Evolutionary conservation across 2,888 invertebrate genomes (phyloP).

Genomic region (Andrena praecox): DNA sequence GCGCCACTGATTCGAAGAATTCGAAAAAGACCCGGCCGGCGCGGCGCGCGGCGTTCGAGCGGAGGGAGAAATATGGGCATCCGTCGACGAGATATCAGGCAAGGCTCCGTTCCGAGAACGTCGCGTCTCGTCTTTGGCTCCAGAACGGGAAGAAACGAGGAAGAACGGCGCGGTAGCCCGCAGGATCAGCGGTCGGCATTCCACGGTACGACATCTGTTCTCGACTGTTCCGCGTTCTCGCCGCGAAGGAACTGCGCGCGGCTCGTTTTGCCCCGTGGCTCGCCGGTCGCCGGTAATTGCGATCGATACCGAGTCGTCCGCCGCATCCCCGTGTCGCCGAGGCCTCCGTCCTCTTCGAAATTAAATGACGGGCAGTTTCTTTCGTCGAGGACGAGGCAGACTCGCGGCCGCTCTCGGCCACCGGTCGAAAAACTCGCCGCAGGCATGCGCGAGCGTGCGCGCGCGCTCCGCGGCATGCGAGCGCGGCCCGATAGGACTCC

Average conservation of each 20-base stretch:
- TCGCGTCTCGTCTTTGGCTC: constrained; percentile 38
- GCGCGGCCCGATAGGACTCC: constrained; percentile 26
- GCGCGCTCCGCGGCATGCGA: constrained; percentile 30
- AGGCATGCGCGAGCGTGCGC: constrained; percentile 27
- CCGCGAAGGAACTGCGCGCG: constrained; percentile 49
- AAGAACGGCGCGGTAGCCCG: constrained; percentile 62
- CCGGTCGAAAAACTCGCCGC: constrained; percentile 44
- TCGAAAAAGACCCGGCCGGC: neutral
- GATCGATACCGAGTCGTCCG: constrained; percentile 69
- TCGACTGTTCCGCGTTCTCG: constrained; percentile 81
- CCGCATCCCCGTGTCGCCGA: constrained; percentile 49
- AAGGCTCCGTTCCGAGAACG: constrained; percentile 58
- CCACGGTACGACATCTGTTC: constrained; percentile 80
- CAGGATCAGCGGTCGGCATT: constrained; percentile 72
- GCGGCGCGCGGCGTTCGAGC: constrained; percentile 28
- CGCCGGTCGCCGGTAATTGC: constrained; percentile 67
- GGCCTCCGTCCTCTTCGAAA: constrained; percentile 66
- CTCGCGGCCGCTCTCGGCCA: neutral
- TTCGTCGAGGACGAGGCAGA: constrained; percentile 49
- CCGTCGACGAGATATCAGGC: constrained; percentile 60
- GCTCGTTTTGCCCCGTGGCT: constrained; percentile 65
- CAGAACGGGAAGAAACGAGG: constrained; percentile 68
- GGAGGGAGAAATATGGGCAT: constrained; percentile 61
- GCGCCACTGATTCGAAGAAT: constrained; percentile 25
- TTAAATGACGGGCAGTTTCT: constrained; percentile 68